These are phyloP conservation scores for Gymnogyps californianus DNA, from an alignment of 2,113 vertebrate species.

Conservation along the genomic window DNA sequence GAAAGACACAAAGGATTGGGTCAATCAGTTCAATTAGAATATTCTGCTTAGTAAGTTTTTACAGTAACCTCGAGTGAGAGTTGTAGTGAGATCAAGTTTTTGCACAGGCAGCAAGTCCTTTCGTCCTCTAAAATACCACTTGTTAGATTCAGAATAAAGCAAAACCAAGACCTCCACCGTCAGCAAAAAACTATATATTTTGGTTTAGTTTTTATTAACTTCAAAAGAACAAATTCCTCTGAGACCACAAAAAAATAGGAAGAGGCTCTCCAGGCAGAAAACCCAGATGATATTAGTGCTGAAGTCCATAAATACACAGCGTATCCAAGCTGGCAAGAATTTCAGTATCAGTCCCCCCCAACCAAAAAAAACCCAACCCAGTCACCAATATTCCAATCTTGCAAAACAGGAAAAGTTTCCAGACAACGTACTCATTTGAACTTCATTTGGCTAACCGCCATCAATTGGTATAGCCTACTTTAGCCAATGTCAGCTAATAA, in stretches of 20 bases:
- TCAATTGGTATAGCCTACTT: too few relatives aligned
- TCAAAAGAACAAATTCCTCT: not conserved
- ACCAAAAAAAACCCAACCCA: fast-evolving
- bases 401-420: not conserved
- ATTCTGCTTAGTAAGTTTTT: slow-evolving; percentile 26
- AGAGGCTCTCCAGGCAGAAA: not conserved
- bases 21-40: slow-evolving; percentile 6
- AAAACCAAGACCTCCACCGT: not conserved
- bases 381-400: not conserved
- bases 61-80: not conserved
- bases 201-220: not conserved
- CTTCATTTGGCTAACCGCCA: not conserved
- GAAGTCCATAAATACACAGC: not conserved
- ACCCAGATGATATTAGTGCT: not conserved
- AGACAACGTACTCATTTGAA: not conserved
- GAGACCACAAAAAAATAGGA: not conserved
- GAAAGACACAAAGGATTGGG: not conserved
- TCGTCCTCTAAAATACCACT: slow-evolving; percentile 30
- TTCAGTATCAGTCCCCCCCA: not conserved
- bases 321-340: not conserved
- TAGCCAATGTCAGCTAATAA: not conserved
- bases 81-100: slow-evolving; percentile 11
- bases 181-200: not conserved
- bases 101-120: slow-evolving; percentile 16
- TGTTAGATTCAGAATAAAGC: not conserved